Evolutionary conservation across 1,140 invertebrate species (phyloP).

Genomic region (Eulimnadia texana): DNA sequence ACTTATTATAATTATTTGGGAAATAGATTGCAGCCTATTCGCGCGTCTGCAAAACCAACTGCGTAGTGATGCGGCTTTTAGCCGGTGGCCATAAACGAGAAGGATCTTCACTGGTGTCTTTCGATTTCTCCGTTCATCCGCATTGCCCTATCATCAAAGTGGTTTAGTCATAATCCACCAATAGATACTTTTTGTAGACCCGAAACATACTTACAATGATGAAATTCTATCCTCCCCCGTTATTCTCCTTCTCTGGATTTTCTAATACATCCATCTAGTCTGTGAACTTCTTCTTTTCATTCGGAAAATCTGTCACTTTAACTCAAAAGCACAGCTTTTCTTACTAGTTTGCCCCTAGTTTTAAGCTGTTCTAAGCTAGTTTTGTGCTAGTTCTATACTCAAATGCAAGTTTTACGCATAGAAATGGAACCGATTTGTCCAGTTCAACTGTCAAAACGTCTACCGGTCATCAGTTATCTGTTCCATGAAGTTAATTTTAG

Average conservation of each 20-base stretch:
- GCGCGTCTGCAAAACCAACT: slow-evolving; percentile 85
- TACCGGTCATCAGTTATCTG: too few relatives aligned
- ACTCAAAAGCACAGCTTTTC: not conserved
- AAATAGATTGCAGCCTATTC: slow-evolving; percentile 64
- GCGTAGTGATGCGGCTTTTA: slow-evolving; percentile 80
- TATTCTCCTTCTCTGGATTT: not conserved
- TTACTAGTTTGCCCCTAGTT: not conserved
- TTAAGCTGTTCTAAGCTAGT: too few relatives aligned
- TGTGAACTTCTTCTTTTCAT: not conserved
- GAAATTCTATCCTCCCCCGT: not conserved
- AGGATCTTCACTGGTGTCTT: slow-evolving; percentile 63
- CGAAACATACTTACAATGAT: not conserved
- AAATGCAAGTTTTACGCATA: too few relatives aligned
- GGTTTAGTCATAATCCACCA: slow-evolving; percentile 2
- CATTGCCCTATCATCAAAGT: slow-evolving; percentile 80
- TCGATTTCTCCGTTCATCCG: slow-evolving; percentile 74
- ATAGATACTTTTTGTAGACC: not conserved
- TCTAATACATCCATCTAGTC: not conserved
- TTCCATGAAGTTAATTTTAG: too few relatives aligned
- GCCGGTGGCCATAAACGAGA: slow-evolving; percentile 80
- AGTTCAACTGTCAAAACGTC: too few relatives aligned
- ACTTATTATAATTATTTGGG: slow-evolving; percentile 14
- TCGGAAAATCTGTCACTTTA: not conserved
- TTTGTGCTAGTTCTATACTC: not conserved
- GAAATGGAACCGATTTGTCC: too few relatives aligned